Percentiles rank a stretch among this genome's conserved stretches.
Evolutionary conservation across 2,113 vertebrate genomes (phyloP).

Genomic region (Brachyhypopomus occidentalis): DNA sequence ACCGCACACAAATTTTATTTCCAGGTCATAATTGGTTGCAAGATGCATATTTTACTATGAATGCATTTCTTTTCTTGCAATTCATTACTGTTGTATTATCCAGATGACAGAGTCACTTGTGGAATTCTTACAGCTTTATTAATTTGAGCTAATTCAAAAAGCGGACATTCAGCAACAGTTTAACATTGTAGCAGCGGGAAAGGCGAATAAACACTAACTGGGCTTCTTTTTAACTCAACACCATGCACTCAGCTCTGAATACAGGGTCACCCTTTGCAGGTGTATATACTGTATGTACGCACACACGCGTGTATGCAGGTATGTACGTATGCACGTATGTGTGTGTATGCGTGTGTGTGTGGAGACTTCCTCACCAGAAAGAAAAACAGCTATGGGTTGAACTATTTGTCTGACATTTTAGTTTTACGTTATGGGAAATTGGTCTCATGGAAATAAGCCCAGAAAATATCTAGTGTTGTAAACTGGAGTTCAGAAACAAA

Average conservation of each 20-base stretch:
- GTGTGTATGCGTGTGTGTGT: conserved; percentile 44
- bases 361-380: conserved; percentile 57
- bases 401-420: conserved; percentile 41
- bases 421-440: conserved; percentile 12
- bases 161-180: conserved; percentile 79
- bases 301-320: conserved; percentile 41
- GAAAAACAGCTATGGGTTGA: conserved; percentile 47
- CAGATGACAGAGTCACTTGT: conserved; percentile 41
- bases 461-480: conserved; percentile 42
- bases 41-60: not conserved
- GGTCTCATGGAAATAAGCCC: conserved; percentile 21
- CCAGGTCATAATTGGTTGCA: too few relatives aligned
- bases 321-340: conserved; percentile 11
- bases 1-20: too few relatives aligned
- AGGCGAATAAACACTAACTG: conserved; percentile 68
- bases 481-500: conserved; percentile 30
- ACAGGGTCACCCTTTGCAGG: conserved; percentile 54
- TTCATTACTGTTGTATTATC: not conserved
- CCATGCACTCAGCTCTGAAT: conserved; percentile 70
- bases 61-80: not conserved
- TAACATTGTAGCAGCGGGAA: conserved; percentile 74
- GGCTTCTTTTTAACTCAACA: conserved; percentile 63
- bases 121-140: conserved; percentile 75
- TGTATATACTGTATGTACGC: conserved; percentile 29
- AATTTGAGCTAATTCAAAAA: conserved; percentile 74